These are phyloP conservation scores for Harpagifer antarcticus DNA, from an alignment of 2,797 vertebrate species.

Conservation along the genomic window DNA sequence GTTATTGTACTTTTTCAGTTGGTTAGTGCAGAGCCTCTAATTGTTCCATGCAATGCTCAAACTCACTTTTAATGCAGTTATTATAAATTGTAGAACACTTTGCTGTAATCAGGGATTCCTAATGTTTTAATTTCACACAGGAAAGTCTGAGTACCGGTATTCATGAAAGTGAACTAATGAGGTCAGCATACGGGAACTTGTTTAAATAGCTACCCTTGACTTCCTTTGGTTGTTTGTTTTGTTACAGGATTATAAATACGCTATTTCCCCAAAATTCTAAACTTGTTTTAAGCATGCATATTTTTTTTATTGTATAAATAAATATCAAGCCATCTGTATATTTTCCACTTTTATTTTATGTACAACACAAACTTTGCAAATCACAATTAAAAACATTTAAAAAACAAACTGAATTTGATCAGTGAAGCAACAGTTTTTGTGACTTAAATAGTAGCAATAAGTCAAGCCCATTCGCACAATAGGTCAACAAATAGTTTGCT, in stretches of 20 bases:
- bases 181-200: no score
- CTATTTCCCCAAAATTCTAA: no score
- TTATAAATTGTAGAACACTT: background rate
- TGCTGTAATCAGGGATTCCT: no score
- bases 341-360: constrained; percentile 64
- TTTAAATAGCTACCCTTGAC: no score
- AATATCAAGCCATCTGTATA: background rate
- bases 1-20: background rate
- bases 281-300: background rate
- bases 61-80: background rate
- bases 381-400: constrained; percentile 19
- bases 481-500: background rate
- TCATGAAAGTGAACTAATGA: no score
- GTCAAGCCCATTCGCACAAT: constrained; percentile 24
- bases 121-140: no score
- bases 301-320: background rate
- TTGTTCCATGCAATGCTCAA: background rate
- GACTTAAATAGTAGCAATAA: constrained; percentile 9
- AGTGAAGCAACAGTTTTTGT: constrained; percentile 20
- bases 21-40: background rate
- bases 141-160: no score
- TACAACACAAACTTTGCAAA: constrained; percentile 54
- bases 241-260: no score
- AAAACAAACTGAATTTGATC: constrained; percentile 32
- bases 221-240: no score